These are phyloP conservation scores for Diaperis boleti DNA, from an alignment of 2,888 invertebrate species.

Conservation along the genomic window DNA sequence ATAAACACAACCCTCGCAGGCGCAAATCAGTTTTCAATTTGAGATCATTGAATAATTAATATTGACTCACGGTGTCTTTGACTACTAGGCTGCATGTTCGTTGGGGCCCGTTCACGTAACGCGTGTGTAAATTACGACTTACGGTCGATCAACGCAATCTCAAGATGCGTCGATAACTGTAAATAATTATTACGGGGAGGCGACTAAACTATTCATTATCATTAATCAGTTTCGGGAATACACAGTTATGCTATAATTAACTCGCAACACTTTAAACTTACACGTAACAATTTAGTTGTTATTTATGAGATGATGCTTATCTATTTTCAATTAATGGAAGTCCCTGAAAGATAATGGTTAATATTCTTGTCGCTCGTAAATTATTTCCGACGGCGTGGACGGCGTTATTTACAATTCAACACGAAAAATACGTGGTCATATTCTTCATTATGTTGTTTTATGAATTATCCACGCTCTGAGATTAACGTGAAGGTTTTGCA, in stretches of 20 bases:
- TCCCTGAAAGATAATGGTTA: slow-evolving; percentile 36
- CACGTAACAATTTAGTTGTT: slow-evolving; percentile 30
- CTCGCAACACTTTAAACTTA: slow-evolving; percentile 34
- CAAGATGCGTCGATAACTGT: slow-evolving; percentile 5
- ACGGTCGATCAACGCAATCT: not conserved
- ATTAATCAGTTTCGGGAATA: slow-evolving; percentile 34
- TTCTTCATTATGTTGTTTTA: slow-evolving; percentile 4
- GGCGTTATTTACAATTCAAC: slow-evolving; percentile 18
- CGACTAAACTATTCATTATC: slow-evolving; percentile 26
- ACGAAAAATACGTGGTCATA: not conserved
- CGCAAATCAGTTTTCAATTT: slow-evolving; percentile 63
- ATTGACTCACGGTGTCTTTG: slow-evolving; percentile 59
- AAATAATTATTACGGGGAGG: slow-evolving; percentile 29
- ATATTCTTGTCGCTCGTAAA: slow-evolving; percentile 30
- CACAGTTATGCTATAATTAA: slow-evolving; percentile 29
- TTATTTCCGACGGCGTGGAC: slow-evolving; percentile 17
- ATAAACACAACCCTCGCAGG: slow-evolving; percentile 62
- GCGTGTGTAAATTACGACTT: slow-evolving; percentile 7
- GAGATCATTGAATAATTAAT: slow-evolving; percentile 64
- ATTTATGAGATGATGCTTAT: slow-evolving; percentile 37
- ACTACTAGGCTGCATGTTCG: slow-evolving; percentile 56
- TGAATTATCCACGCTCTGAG: not conserved
- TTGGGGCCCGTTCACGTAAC: too few relatives aligned
- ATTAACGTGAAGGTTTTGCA: not conserved
- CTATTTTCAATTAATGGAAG: slow-evolving; percentile 37